Conservation (phyloP, 1,140 invertebrate species). For the Hermetia illucens region DNA sequence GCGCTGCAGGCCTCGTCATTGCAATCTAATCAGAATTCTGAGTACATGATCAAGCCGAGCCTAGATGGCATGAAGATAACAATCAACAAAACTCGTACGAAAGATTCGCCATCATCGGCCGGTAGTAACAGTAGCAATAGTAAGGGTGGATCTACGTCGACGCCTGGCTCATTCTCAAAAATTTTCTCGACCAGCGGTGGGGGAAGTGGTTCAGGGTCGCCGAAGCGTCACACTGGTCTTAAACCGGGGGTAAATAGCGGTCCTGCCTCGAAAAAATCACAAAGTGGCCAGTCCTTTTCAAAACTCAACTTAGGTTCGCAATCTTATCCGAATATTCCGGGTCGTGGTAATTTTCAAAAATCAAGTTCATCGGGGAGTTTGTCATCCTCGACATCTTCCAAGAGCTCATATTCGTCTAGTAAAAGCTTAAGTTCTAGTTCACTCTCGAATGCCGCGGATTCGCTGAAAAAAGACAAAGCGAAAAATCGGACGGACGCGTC, state of each 20-base stretch:
- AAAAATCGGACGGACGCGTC: conserved; percentile 13
- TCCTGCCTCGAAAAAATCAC: conserved; percentile 56
- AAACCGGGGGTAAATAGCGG: conserved; percentile 59
- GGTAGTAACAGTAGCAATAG: conserved; percentile 37
- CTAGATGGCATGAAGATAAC: conserved; percentile 71
- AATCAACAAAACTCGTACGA: conserved; percentile 65
- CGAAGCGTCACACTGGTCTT: conserved; percentile 64
- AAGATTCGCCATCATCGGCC: conserved; percentile 14
- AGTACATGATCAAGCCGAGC: conserved; percentile 72
- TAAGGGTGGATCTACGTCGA: no score
- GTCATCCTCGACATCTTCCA: conserved; percentile 7
- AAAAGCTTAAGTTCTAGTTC: conserved; percentile 14
- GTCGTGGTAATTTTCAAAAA: conserved; percentile 19
- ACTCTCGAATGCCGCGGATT: conserved; percentile 16
- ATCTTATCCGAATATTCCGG: no score
- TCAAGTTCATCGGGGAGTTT: conserved; percentile 25
- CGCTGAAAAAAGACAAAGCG: not conserved
- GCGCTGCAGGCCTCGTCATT: not conserved
- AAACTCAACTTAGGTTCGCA: no score
- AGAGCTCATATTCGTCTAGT: not conserved
- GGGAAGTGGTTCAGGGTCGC: conserved; percentile 41
- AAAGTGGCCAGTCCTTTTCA: no score
- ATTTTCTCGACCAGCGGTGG: conserved; percentile 35
- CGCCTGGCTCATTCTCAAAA: conserved; percentile 38
- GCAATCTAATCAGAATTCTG: conserved; percentile 37